Evolutionary conservation across 2,888 invertebrate genomes (phyloP), one percentile per base, ranked within the genome.

Genomic region (Monopis laevigella): DNA sequence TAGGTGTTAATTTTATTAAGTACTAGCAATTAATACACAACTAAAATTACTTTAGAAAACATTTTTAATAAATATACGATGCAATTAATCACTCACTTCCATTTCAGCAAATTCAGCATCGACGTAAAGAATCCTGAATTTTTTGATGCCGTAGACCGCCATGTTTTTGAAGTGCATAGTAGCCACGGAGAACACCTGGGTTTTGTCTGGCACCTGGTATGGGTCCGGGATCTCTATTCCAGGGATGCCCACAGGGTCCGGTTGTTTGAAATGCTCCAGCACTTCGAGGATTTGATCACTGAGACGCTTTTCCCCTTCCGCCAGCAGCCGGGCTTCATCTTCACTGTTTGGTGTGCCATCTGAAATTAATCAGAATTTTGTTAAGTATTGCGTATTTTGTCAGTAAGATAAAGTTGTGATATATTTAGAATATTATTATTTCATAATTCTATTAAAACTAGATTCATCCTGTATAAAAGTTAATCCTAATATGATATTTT

Each of bases 151-250:
- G 52, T 88, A 83, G 1, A 93, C 84, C 41, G 85, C 83, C 4
- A 88, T 85, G 47, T 89, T 82, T 54, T 83, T 86, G 65, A 94
- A 90, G 50, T 84, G 77, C 62, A 94, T 83, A 6, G 84, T 87
- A 21, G 86, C 85, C 41, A 88, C 80, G 2, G 87, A 86, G 45
- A 89, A 83, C 24, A 87, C 85, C 52, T 90, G 88, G 42, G 84
- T 86, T 70, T 90, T 86, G 49, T 90, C 87, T 0, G 92, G 92
- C 16, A 93, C 87, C 1, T 83, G 70, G 74, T 92, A 86, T 0
- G 95, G 94, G 58, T 94, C 93, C 0, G 90, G 90, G 40, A 94
- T 83, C 1, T 88, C 85, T 0, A 86, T 87, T 0, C 89, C 89
- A 0, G 93, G 93, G n/a, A 93, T 59, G 4, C 92, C 92, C 3